Evolutionary conservation across 2,797 vertebrate species (phyloP), one percentile per base, ranked within the genome.

Genomic region (Sebastes taczanowskii): DNA sequence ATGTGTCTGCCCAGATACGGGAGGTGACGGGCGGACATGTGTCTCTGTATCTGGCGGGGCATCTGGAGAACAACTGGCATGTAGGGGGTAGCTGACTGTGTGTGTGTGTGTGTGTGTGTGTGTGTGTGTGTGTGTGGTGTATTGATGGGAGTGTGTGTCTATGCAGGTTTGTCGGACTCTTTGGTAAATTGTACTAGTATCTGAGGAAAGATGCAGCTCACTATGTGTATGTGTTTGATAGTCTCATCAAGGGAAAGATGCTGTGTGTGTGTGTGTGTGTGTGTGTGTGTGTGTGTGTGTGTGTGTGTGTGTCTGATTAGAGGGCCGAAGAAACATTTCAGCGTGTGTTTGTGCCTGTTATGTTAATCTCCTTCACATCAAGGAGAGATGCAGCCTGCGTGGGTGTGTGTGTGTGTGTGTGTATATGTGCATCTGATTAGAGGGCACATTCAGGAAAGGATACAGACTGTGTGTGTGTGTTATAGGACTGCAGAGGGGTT

Each of bases 31-130:
- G 72, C 11, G 59, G 82, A 90, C 82, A 90, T 83, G 85, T 89
- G 90, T 88, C 82, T 71, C 78, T 38, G 68, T 70, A 35, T 71
- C 73, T 89, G 93, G 80, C 61, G 2, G 63, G 86, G 86, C 89
- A 91, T 93, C 89, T 91, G 90, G 90, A 81, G 82, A 88, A 85
- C 90, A 90, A 92, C 89, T 91, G 90, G 80, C 56, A 22, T 6
- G 61, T 52, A 64, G 32, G 61, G 32, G 6, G 61, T 32, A 58
- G 56, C 29, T 25, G 5, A 29, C 25, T 56, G 67, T 30, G 63
- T 59, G 77, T 46, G 68, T 74, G 22, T 35, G 11, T n/a, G n/a
- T n/a, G n/a, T n/a, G n/a, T n/a, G n/a, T n/a, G n/a, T 35, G 34
- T 32, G 30, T 30, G 38, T 32, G 32, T 32, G 30, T 32, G 7